Evolutionary conservation across 2,888 invertebrate genomes (phyloP), one percentile per base, ranked within the genome.

Genomic region (Agrochola lychnidis): DNA sequence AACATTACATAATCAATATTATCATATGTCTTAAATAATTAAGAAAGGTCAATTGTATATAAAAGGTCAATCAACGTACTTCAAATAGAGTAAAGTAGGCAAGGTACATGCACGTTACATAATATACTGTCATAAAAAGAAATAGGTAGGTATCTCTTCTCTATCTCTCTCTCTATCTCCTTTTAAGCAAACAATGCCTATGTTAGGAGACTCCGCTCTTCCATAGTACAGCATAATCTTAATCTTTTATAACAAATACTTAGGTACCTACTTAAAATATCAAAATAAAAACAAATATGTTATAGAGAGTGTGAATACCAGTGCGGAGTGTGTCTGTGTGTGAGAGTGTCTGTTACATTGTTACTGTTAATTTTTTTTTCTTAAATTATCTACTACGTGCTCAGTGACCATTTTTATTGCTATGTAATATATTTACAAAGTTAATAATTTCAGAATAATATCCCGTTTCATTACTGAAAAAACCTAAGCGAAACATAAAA

Each of bases 1-100:
- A 48, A 25, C 14, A 2, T 59, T 70, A 22, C 16, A 19, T 5
- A 42, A 56, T 51, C 51, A 22, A 51, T 22, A 51, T 51, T 51
- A 66, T 64, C 5, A 56, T 36, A 36, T 36, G 78, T 61, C 45
- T 66, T 19, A 66, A 67, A 12, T 66, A 53, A 61, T 77, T 66
- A 70, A 4, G 19, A 30, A 77, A 66, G 77, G 78, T 77, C 59
- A 48, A 45, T 61, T 16, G 10, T 42, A 45, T 10, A 7, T 22
- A 67, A 67, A 45, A 67, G 78, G 70, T 78, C 78, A 77, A 63
- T 64, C 30, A 59, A 69, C 25, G 6, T 42, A 36, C 42, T 67
- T 61, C 14, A 25, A 62, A 53, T 45, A 19, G 5, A 25, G 6
- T 36, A 53, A 51, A 22, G 56, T 56, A n/a, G 25, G n/a, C 22